These are phyloP conservation scores for Pentalonia nigronervosa DNA, from an alignment of 1,140 invertebrate species.

Conservation along the genomic window DNA sequence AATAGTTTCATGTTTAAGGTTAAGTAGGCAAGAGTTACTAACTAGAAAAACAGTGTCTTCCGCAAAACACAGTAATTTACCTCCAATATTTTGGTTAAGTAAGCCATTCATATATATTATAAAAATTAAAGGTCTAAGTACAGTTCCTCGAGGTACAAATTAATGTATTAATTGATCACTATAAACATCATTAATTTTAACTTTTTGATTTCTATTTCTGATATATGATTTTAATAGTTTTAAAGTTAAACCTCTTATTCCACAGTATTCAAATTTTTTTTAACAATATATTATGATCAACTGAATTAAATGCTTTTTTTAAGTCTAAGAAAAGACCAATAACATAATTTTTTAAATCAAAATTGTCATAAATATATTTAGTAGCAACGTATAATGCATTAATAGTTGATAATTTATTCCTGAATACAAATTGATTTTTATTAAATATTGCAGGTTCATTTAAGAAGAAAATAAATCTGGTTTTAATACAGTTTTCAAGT, in stretches of 20 bases:
- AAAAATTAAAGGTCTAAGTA: neutral
- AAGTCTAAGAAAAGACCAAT: neutral
- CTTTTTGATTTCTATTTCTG: neutral
- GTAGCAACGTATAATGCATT: neutral
- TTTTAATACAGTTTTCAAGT: too few species aligned
- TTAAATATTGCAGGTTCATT: too few species aligned
- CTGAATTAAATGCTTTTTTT: neutral
- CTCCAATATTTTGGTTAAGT: neutral
- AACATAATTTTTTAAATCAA: neutral
- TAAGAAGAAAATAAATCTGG: too few species aligned
- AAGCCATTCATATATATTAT: neutral
- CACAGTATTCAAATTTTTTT: constrained; percentile 2
- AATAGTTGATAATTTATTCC: too few species aligned
- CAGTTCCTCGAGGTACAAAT: neutral
- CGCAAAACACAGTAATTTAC: neutral
- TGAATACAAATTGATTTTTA: too few species aligned
- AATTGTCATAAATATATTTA: neutral
- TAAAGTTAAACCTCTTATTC: neutral
- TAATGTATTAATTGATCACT: neutral
- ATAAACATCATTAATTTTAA: constrained; percentile 1
- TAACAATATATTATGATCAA: neutral
- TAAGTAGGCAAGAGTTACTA: neutral
- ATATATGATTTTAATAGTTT: neutral
- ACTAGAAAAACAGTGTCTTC: neutral
- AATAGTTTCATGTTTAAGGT: neutral